Conservation (phyloP, 2,113 vertebrate genomes). For the Capreolus pygargus region DNA sequence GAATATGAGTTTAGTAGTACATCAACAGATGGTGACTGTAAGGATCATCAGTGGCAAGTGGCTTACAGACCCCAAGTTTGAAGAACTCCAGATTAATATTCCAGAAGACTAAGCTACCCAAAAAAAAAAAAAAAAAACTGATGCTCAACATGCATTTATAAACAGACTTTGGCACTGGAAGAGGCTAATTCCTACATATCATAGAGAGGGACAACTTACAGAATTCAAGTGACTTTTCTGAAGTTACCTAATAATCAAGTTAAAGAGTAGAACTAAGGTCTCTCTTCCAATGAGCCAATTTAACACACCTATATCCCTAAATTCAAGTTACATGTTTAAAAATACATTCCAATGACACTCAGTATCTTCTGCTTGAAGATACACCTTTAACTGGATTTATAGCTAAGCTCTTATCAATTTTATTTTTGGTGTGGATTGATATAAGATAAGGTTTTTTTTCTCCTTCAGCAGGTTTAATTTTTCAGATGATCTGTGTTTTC, state of each 20-base stretch:
- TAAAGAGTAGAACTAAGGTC: neutral
- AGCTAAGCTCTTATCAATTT: neutral
- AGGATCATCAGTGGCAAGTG: neutral
- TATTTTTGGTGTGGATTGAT: neutral
- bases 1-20: neutral
- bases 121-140: neutral
- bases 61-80: neutral
- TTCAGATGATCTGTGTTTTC: neutral
- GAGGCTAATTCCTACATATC: neutral
- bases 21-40: neutral
- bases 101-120: neutral
- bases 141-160: neutral
- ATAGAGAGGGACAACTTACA: neutral
- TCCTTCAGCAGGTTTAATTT: neutral
- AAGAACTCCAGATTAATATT: neutral
- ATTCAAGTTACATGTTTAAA: neutral
- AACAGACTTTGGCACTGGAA: neutral
- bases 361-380: neutral
- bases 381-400: neutral
- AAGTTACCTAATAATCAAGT: constrained; percentile 12
- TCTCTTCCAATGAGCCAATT: neutral
- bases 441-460: neutral
- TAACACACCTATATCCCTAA: neutral
- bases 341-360: neutral
- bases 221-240: constrained; percentile 2